A percentile compares a stretch with the other conserved stretches of the same genome.
phyloP scores from a whole-genome alignment of 2,888 invertebrate genomes.

The Pemphredon lugubris region DNA sequence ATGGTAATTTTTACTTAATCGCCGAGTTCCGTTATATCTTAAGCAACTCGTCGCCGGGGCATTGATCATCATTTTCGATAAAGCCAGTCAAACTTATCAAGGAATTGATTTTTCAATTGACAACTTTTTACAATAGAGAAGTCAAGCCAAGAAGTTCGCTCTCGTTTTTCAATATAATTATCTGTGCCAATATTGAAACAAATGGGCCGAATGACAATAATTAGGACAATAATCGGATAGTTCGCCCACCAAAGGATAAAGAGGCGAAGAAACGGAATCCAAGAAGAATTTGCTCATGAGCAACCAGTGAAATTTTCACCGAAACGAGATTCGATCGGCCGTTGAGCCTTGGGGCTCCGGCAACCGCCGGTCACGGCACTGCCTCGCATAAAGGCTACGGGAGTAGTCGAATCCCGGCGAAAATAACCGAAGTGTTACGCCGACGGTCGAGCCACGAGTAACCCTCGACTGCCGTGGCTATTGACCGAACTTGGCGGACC shows the following conservation, averaged over 20 bases:
- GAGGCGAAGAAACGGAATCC: neutral
- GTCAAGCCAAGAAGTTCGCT: too few species aligned
- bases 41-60: slow-evolving; percentile 13
- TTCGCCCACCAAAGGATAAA: too few species aligned
- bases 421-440: slow-evolving; percentile 62
- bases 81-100: too few species aligned
- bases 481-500: slow-evolving; percentile 78
- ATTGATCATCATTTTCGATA: neutral
- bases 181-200: too few species aligned
- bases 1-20: slow-evolving; percentile 50
- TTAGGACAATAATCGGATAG: too few species aligned
- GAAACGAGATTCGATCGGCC: slow-evolving; percentile 56
- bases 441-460: slow-evolving; percentile 62
- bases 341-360: slow-evolving; percentile 46
- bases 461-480: slow-evolving; percentile 74
- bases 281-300: neutral
- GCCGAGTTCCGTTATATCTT: slow-evolving; percentile 6
- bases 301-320: slow-evolving; percentile 43
- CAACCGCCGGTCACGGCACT: slow-evolving; percentile 61
- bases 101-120: too few species aligned
- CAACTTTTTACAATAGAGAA: too few species aligned
- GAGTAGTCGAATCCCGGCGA: slow-evolving; percentile 63
- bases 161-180: too few species aligned
- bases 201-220: too few species aligned
- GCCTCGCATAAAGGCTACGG: slow-evolving; percentile 70